Evolutionary conservation across 1,140 invertebrate genomes (phyloP).

Genomic region (Zaprionus camerounensis): DNA sequence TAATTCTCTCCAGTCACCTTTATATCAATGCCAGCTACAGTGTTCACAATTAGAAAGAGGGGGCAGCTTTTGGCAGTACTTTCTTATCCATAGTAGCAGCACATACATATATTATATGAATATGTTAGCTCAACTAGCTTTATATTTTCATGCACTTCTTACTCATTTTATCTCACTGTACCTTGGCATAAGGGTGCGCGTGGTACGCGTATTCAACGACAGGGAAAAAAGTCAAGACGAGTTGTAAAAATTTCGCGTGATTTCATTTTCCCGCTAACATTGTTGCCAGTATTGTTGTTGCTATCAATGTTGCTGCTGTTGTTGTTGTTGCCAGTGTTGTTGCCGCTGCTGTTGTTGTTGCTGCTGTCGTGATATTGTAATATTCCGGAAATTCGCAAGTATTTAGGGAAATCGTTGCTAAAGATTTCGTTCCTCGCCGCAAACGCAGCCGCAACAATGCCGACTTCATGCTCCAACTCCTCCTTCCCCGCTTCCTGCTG

Average conservation of each 20-base stretch:
- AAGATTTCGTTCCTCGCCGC: conserved; percentile 63
- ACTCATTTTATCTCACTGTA: conserved; percentile 43
- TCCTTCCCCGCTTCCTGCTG: too few relatives aligned
- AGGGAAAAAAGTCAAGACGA: conserved; percentile 59
- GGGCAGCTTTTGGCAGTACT: neutral
- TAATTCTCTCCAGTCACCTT: too few relatives aligned
- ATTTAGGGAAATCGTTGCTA: conserved; percentile 82
- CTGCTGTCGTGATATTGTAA: conserved; percentile 72
- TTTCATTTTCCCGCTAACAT: conserved; percentile 72
- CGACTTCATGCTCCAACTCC: neutral
- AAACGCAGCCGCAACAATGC: conserved; percentile 37
- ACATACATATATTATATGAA: too few relatives aligned
- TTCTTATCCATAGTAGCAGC: too few relatives aligned
- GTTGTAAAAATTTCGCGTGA: conserved; percentile 80
- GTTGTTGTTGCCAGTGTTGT: conserved; percentile 36
- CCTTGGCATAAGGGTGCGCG: neutral
- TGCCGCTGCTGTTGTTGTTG: conserved; percentile 54
- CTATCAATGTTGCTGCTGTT: conserved; percentile 1
- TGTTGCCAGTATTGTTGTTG: conserved; percentile 57
- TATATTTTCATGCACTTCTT: neutral
- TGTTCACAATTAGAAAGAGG: too few relatives aligned
- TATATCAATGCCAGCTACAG: too few relatives aligned
- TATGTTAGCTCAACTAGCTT: too few relatives aligned
- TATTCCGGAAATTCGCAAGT: conserved; percentile 80
- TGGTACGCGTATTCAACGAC: conserved; percentile 5